Base-by-base conservation (phyloP, 2,888 invertebrate species). In the Falcaria lacertinaria region DNA sequence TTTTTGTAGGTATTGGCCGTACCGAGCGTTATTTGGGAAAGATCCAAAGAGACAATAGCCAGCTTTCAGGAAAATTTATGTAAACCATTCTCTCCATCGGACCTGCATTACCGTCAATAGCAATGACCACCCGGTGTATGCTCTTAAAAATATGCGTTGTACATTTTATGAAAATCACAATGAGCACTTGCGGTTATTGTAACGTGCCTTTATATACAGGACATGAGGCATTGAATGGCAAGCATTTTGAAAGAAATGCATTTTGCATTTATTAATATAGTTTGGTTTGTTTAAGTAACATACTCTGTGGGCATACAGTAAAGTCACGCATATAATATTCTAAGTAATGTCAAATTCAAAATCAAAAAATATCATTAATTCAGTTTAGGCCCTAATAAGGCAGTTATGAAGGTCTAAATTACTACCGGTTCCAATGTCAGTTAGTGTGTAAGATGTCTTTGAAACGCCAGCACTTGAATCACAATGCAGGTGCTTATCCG, bases 41-140 rank as follows among this genome's bases (percentile, higher is more conserved):
- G 66, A 68, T 75, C 68, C 71, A 74, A 73, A 65, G 62, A 73
- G 72, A 79, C 79, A 82, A 85, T 76, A 63, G 72, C 60, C 50
- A 57, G 80, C 81, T 86, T 79, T 86, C 73, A 82, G 69, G 62
- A 50, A 73, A 82, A 84, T 82, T 65, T 74, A 66, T 59, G 50
- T 44, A 57, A 60, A 58, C 60, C 51, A 53, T 51, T 50, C 50
- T 52, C 28, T 28, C 28, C 28, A 28, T 28, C 22, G 14, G 22
- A 14, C 19, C 8, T 7, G n/a, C 28, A 28, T 28, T 28, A 28
- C 28, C 7, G 28, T 28, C 28, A 28, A 28, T 11, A 11, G 28
- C 28, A 28, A 28, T 52, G 47, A 50, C 51, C 51, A 57, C 47
- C 49, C 52, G 49, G 55, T 58, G 55, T 40, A 32, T 28, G 22